Base-by-base conservation (phyloP, 2,888 invertebrate species). In the Monochamus alternatus region DNA sequence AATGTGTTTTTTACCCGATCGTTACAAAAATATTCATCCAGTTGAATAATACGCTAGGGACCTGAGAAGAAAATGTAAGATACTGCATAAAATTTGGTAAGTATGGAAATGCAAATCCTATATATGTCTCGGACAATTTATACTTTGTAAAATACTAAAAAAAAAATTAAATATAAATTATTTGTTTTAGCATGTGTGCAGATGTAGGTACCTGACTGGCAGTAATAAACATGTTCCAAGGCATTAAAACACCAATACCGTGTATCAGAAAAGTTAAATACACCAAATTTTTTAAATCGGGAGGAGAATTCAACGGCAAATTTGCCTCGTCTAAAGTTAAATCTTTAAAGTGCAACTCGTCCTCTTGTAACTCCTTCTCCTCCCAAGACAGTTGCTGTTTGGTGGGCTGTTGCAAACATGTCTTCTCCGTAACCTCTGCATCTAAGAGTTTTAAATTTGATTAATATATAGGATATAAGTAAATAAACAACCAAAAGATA, bases 201-300 rank as follows among this genome's bases (percentile, higher is more conserved):
- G 38, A 38, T 38, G 60, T 31, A 90, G 93, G 92, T 90, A 95
- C 95, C 83, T 89, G 87, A 89, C 95, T 95, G 51, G 98, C 98
- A 78, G 96, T 99, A 87, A 99, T 98, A 89, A 99, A 98, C 98
- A 98, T 98, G 89, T 99, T 99, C 99, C 99, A 99, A 12, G 99
- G 97, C 91, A 97, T 97, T 76, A 96, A 91, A 0, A 96, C 95
- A 59, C 98, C 99, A 80, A 99, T 92, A 8, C 99, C 99, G 89
- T 99, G 98, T 68, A 98, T 91, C 81, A 98, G 83, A 87, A 99
- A 92, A 76, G 97, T 97, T 72, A 97, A 89, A 89, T 96, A 97
- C 60, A 99, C 97, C 62, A 97, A 87, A 85, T 93, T 93, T 89
- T 92, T 93, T 89, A 92, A 94, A 90, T 97, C 97, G 75, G 89